Conservation (phyloP, 2,888 invertebrate species). For the Amaurobius ferox region DNA sequence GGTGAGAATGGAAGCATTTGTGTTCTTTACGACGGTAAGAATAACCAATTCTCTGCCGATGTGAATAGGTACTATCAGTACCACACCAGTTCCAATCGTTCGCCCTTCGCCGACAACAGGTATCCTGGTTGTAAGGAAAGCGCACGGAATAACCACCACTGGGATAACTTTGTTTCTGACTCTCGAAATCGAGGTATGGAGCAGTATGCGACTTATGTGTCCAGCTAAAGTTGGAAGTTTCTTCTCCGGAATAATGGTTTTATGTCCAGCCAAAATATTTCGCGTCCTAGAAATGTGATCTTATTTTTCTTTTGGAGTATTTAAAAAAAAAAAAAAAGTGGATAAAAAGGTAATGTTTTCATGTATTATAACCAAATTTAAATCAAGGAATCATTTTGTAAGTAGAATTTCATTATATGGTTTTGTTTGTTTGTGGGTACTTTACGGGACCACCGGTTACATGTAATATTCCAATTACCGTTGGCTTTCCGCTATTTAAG, state of each 20-base stretch:
- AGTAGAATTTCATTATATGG: conserved; percentile 69
- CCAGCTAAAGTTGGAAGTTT: conserved; percentile 46
- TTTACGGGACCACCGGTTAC: conserved; percentile 67
- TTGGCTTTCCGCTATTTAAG: conserved; percentile 56
- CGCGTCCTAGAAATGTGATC: conserved; percentile 63
- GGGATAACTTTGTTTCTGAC: conserved; percentile 61
- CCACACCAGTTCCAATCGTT: conserved; percentile 20
- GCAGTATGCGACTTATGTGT: conserved; percentile 64
- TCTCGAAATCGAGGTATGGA: conserved; percentile 61
- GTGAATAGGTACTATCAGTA: conserved; percentile 38
- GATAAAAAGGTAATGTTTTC: conserved; percentile 51
- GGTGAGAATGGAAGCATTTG: conserved; percentile 83
- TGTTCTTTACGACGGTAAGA: conserved; percentile 79
- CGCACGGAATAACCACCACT: conserved; percentile 36
- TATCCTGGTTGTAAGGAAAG: conserved; percentile 67
- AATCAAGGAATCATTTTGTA: conserved; percentile 65
- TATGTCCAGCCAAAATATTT: conserved; percentile 69
- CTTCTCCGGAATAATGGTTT: conserved; percentile 30
- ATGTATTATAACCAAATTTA: conserved; percentile 62
- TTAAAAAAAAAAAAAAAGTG: conserved; percentile 48
- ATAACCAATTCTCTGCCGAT: conserved; percentile 55
- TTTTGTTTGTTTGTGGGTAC: conserved; percentile 43
- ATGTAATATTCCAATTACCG: conserved; percentile 53
- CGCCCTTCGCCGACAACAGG: conserved; percentile 45
- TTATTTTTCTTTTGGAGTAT: conserved; percentile 69